Evolutionary conservation across 2,113 vertebrate genomes (phyloP).

Genomic region (Azemiops feae): DNA sequence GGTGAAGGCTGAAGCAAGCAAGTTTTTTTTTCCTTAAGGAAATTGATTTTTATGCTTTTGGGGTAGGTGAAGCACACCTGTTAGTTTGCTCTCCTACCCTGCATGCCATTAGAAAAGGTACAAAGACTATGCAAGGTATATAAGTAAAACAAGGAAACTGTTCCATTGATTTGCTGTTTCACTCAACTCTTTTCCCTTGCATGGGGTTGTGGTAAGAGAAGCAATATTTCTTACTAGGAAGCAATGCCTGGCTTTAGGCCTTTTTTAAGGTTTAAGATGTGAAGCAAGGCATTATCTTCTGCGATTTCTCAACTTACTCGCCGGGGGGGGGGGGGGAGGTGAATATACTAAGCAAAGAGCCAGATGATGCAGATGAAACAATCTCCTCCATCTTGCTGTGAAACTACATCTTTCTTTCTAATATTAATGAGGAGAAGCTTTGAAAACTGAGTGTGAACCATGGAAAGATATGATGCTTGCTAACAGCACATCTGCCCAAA

Average conservation of each 20-base stretch:
- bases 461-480: not conserved
- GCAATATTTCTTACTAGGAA: not conserved
- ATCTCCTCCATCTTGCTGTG: not conserved
- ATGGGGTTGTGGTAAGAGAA: not conserved
- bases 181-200: not conserved
- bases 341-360: not conserved
- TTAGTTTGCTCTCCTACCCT: not conserved
- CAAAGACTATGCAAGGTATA: not conserved
- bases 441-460: not conserved
- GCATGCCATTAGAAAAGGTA: not conserved
- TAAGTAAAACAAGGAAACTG: not conserved
- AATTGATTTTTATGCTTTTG: not conserved
- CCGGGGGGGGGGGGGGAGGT: rapidly evolving
- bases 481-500: not conserved
- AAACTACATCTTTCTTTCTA: not conserved
- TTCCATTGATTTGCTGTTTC: not conserved
- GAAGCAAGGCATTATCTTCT: not conserved
- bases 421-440: not conserved
- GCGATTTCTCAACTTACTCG: not conserved
- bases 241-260: not conserved
- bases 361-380: not conserved
- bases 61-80: not conserved
- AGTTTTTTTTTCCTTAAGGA: not conserved
- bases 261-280: not conserved
- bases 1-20: not conserved